Evolutionary conservation across 1,140 invertebrate genomes (phyloP), one percentile per base, ranked within the genome.

Genomic region (Oedothorax gibbosus): DNA sequence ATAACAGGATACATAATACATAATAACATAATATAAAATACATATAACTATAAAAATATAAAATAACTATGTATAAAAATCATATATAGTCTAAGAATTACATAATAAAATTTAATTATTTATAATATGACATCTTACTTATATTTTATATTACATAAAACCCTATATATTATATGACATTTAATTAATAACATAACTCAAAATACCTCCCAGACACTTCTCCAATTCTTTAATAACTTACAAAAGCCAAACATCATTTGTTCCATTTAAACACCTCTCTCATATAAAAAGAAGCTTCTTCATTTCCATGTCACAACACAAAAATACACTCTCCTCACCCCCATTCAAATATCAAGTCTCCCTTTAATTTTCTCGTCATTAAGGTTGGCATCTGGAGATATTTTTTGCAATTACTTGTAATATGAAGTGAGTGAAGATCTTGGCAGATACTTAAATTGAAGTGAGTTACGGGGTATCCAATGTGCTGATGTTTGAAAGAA

Each of bases 301-400:
- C 35, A 35, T 80, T 50, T 60, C 49, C 15, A 6, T 80, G 11
- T 57, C 53, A 5, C 49, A 62, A 54, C 14, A 20, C 21, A 56
- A 50, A 57, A 62, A 82, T 56, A 57, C 54, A 12, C 56, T 50
- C 65, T 64, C 57, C 18, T 7, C 56, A 15, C 21, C 49, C 15
- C 20, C 69, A 10, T 35, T 14, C 57, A 53, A 20, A 51, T 18
- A 51, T 57, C 65, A 57, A 66, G 10, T 83, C 71, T 35, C 65
- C 60, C 65, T 83, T 66, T 83, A 75, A 83, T 75, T 83, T 83
- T 54, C 81, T 68, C 60, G 51, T 83, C 62, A 83, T 83, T 83
- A 83, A 56, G 51, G 62, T 71, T 66, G 81, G 65, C 81, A 83
- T 83, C 71, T 83, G 81, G 81, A 50, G 71, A 65, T 66, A 51